Evolutionary conservation across 2,888 invertebrate species (phyloP).

Genomic region (Amorpha juglandis): DNA sequence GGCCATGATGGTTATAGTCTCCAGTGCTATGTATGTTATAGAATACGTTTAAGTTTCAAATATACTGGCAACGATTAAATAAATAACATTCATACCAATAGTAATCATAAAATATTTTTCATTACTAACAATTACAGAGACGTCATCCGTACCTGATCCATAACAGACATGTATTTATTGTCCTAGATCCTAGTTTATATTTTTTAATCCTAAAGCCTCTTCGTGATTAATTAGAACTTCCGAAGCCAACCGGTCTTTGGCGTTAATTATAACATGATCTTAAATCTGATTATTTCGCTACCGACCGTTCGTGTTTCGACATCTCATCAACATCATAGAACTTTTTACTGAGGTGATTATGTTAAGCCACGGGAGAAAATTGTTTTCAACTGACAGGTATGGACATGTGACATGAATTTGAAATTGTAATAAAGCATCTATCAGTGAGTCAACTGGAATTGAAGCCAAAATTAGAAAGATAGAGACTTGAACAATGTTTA

Average conservation of each 20-base stretch:
- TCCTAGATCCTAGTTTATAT: constrained; percentile 53
- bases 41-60: too few relatives aligned
- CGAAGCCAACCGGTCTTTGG: constrained; percentile 72
- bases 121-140: background rate
- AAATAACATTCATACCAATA: background rate
- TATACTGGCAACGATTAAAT: background rate
- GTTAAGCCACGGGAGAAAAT: constrained; percentile 41
- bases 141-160: background rate
- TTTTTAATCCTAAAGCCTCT: constrained; percentile 68
- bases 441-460: background rate
- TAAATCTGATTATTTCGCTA: constrained; percentile 77
- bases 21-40: background rate
- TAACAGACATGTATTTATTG: constrained; percentile 34
- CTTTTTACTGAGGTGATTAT: constrained; percentile 64
- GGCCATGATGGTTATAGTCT: background rate
- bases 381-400: constrained; percentile 8
- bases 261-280: constrained; percentile 78
- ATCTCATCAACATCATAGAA: constrained; percentile 72
- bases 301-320: constrained; percentile 70
- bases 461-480: background rate
- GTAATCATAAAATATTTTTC: background rate
- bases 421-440: constrained; percentile 3
- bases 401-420: constrained; percentile 14
- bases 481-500: background rate
- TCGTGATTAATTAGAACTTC: constrained; percentile 78